These are phyloP conservation scores for Amphiprion ocellaris DNA, from an alignment of 2,113 vertebrate genomes.

Conservation along the genomic window DNA sequence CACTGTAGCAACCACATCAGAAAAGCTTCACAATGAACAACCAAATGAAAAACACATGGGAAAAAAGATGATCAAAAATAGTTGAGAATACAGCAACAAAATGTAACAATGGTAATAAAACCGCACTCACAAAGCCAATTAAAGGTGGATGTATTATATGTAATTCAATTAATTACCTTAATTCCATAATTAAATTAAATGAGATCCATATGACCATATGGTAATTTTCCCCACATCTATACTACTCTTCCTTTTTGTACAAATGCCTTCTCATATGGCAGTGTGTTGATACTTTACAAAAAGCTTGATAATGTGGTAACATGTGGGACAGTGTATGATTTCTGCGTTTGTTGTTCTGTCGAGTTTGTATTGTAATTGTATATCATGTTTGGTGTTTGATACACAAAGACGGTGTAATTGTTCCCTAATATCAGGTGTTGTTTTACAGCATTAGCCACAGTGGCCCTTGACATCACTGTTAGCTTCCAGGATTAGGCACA, in stretches of 20 bases:
- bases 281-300: background rate
- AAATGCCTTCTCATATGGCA: background rate
- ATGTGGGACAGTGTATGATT: background rate
- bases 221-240: background rate
- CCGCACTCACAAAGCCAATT: background rate
- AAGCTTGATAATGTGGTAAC: background rate
- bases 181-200: background rate
- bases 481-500: constrained; percentile 55
- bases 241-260: background rate
- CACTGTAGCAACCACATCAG: background rate
- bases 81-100: background rate
- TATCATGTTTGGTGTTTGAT: constrained; percentile 3
- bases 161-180: constrained; percentile 1
- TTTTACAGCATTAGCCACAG: constrained; percentile 50
- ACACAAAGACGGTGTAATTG: background rate
- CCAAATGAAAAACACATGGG: constrained; percentile 16
- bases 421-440: constrained; percentile 39
- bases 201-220: background rate
- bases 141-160: background rate
- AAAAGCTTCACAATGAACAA: background rate
- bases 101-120: constrained; percentile 8
- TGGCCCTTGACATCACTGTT: constrained; percentile 60
- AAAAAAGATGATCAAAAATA: constrained; percentile 10
- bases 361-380: background rate
- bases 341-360: background rate